Base-by-base conservation (phyloP, 2,888 invertebrate genomes). In the Nineta flava region DNA sequence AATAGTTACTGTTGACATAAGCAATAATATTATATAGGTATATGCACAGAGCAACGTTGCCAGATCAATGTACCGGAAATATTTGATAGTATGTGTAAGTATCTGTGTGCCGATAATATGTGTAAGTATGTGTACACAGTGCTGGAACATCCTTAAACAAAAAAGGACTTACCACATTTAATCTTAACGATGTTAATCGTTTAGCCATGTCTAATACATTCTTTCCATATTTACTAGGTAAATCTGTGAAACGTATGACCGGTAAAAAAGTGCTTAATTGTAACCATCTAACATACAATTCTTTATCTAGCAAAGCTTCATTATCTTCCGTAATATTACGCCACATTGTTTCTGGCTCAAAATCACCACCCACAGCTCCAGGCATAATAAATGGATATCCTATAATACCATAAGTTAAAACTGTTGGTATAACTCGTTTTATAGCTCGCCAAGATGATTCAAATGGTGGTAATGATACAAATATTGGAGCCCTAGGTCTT, bases 331-430 rank as follows among this genome's bases (percentile, higher is more conserved):
- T 63, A 31, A 58, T 35, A 72, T 51, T 65, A 69, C 15, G 75
- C 64, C 51, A 75, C 59, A 59, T 74, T 10, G 42, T 16, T 2
- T 74, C 73, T 53, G 81, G 71, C 46, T 79, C 75, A 41, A 83
- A 83, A 58, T 92, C 91, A 0, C 93, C 96, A 0, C 96, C 96
- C 1, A 96, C 88, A 4, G 93, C 86, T 1, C 95, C 94, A 0
- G 94, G 91, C 72, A 95, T 81, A 42, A 94, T 76, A 59, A 94
- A 94, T 0, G 93, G 93, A 66, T 87, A 95, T 0, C 96, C 96
- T 47, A 90, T 80, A 17, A 94, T 77, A 0, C 94, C 93, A 56
- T 94, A 85, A 1, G 84, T 86, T 17, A 93, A 66, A 51, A 91
- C 83, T 0, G 91, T 87, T 0, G 94, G 91, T 57, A 96, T 49